These are phyloP conservation scores for Enteromius paludinosus DNA, from an alignment of 2,797 vertebrate species.

Conservation along the genomic window DNA sequence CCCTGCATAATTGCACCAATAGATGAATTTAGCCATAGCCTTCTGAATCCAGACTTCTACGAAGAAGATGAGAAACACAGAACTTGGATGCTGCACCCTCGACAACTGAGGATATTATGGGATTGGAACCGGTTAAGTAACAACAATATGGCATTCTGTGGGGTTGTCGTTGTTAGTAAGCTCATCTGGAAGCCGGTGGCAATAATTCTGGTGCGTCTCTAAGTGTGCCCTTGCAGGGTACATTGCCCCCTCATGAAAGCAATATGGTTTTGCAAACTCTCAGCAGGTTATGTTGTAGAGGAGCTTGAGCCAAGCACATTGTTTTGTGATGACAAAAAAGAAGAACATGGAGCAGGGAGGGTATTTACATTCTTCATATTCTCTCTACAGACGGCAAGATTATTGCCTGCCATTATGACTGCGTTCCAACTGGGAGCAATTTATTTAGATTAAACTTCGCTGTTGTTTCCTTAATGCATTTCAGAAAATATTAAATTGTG, in stretches of 20 bases:
- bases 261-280: conserved; percentile 48
- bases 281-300: conserved; percentile 64
- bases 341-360: conserved; percentile 63
- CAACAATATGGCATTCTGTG: conserved; percentile 47
- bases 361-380: conserved; percentile 83
- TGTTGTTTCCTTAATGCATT: conserved; percentile 76
- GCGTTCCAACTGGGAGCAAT: conserved; percentile 80
- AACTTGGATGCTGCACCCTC: conserved; percentile 39
- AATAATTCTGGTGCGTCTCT: conserved; percentile 39
- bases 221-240: conserved; percentile 20
- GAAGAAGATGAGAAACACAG: conserved; percentile 24
- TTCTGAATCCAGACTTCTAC: conserved; percentile 42
- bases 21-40: conserved; percentile 30
- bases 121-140: conserved; percentile 41
- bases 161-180: conserved; percentile 47
- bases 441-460: conserved; percentile 82
- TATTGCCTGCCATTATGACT: conserved; percentile 80
- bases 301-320: conserved; percentile 51
- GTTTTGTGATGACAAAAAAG: conserved; percentile 56
- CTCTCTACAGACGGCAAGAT: conserved; percentile 73
- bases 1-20: conserved; percentile 27
- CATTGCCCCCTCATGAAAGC: conserved; percentile 21
- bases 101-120: conserved; percentile 39
- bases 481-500: conserved; percentile 64
- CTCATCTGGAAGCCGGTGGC: conserved; percentile 22